Base-by-base conservation (phyloP, 2,888 invertebrate species). In the Nomada fucata region DNA sequence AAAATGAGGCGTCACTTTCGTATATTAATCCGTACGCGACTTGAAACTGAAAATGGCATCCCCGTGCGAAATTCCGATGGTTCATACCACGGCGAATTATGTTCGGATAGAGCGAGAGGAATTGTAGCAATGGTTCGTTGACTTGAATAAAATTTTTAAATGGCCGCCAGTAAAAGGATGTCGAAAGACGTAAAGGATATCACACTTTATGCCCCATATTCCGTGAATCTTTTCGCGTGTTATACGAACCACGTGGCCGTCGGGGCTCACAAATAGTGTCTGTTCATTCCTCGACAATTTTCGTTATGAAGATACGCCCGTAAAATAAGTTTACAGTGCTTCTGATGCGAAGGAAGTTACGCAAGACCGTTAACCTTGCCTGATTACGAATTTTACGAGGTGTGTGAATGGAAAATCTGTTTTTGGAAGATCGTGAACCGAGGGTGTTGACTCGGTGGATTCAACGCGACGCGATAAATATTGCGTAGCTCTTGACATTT, bases 61-160 rank as follows among this genome's bases (percentile, higher is more conserved):
- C 60, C 55, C 53, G 20, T 42, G 9, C 15, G 50, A 44, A 23
- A 67, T 73, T n/a, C n/a, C n/a, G n/a, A n/a, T n/a, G n/a, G n/a
- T 13, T 57, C 20, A 15, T 0, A 71, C 26, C 78, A 13, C 36
- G 4, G 23, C 44, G n/a, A 47, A 20, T 15, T 20, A 70, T 23
- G 59, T 47, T 55, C 13, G 13, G 47, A 15, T 15, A 15, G 10
- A 47, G 15, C 3, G 18, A 57, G 52, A 47, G 55, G 71, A 80
- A 82, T 65, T 67, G 73, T 76, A 83, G 77, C 64, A 82, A 83
- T 82, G 86, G 76, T 88, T 88, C 82, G 88, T 85, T 88, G 84
- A 80, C 67, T 85, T 83, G 86, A 86, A 88, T 87, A 80, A 88
- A 84, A 86, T 81, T 82, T 83, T 83, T 78, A 79, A 79, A 76